These are phyloP conservation scores for Zelleria hepariella DNA, from an alignment of 2,888 invertebrate genomes.

Conservation along the genomic window DNA sequence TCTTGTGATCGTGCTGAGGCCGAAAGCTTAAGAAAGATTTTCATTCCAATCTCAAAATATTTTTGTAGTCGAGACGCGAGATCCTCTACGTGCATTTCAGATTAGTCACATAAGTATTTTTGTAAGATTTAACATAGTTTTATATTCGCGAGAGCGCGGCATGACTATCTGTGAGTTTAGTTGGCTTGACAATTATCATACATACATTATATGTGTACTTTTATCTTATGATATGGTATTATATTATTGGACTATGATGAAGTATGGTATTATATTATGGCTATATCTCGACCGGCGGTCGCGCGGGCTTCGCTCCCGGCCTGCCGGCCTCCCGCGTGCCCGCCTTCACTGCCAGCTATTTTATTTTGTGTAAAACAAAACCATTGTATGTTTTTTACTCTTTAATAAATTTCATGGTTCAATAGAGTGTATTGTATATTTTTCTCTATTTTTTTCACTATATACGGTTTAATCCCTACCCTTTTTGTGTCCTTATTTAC, in stretches of 20 bases:
- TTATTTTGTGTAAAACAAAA: conserved; percentile 68
- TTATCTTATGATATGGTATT: conserved; percentile 67
- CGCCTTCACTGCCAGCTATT: conserved; percentile 60
- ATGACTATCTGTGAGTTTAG: conserved; percentile 67
- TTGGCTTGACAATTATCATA: conserved; percentile 67
- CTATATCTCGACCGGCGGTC: neutral
- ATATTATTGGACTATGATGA: conserved; percentile 58
- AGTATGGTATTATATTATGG: conserved; percentile 6
- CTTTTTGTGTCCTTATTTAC: conserved; percentile 56
- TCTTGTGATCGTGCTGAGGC: conserved; percentile 57
- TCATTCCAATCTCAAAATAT: conserved; percentile 73
- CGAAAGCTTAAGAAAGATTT: conserved; percentile 58
- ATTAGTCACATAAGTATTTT: conserved; percentile 71
- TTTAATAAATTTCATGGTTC: conserved; percentile 72
- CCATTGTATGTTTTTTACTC: conserved; percentile 69
- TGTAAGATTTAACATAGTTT: conserved; percentile 70
- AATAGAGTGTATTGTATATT: conserved; percentile 71
- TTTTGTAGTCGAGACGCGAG: conserved; percentile 68
- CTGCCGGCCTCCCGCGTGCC: conserved; percentile 31
- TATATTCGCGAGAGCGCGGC: conserved; percentile 66
- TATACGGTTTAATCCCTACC: conserved; percentile 43
- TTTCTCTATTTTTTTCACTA: conserved; percentile 54
- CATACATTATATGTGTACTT: conserved; percentile 47
- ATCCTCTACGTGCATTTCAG: conserved; percentile 70
- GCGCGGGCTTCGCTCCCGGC: conserved; percentile 26